These are phyloP conservation scores for Ceriagrion tenellum DNA, from an alignment of 2,888 invertebrate species.

Conservation along the genomic window DNA sequence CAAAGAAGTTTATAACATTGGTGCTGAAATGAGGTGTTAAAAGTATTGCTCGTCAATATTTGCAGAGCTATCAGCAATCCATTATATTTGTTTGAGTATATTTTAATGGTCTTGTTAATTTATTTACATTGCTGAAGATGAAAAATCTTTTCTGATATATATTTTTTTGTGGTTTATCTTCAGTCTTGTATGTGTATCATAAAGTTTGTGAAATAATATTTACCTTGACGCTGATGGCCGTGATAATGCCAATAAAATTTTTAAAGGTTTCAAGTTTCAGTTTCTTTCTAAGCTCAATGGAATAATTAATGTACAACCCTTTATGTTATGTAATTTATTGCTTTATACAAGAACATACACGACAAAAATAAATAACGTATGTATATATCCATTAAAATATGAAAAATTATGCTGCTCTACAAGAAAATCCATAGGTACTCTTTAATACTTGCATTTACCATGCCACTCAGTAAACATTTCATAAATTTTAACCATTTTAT, in stretches of 20 bases:
- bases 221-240: neutral
- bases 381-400: constrained; percentile 25
- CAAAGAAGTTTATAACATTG: neutral
- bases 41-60: constrained; percentile 69
- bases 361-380: constrained; percentile 11
- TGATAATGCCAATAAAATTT: neutral
- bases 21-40: constrained; percentile 65
- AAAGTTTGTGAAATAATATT: neutral
- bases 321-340: constrained; percentile 34
- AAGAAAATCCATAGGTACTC: neutral
- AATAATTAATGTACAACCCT: neutral
- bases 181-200: neutral
- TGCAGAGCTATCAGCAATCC: constrained; percentile 64
- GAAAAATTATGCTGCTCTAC: neutral
- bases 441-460: constrained; percentile 9
- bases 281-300: too few relatives aligned
- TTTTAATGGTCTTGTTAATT: neutral
- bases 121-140: neutral
- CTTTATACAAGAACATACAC: constrained; percentile 20
- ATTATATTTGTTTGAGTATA: constrained; percentile 48
- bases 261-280: neutral
- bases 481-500: neutral
- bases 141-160: neutral
- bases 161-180: neutral
- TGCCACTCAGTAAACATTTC: neutral